Evolutionary conservation across 2,888 invertebrate species (phyloP).

Genomic region (Thera britannica): DNA sequence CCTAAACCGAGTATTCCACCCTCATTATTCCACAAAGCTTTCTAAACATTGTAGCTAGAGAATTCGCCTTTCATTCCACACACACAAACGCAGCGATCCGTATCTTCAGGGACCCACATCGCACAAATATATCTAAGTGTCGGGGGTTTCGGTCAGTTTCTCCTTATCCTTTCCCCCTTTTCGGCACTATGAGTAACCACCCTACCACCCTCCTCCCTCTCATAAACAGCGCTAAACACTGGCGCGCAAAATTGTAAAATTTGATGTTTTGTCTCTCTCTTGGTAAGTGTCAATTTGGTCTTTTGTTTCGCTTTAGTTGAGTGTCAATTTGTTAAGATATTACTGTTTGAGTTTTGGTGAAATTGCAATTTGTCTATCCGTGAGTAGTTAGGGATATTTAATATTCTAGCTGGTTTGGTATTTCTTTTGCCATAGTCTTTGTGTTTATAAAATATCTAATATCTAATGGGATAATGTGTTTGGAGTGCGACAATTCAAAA

Average conservation of each 20-base stretch:
- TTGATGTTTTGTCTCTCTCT: slow-evolving; percentile 68
- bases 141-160: slow-evolving; percentile 71
- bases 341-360: slow-evolving; percentile 57
- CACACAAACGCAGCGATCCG: slow-evolving; percentile 64
- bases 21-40: slow-evolving; percentile 70
- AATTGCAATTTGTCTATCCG: slow-evolving; percentile 38
- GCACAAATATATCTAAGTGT: slow-evolving; percentile 79
- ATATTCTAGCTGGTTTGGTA: neutral
- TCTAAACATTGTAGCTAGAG: slow-evolving; percentile 64
- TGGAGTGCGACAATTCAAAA: too few relatives aligned
- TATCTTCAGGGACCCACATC: slow-evolving; percentile 71
- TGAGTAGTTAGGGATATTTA: neutral
- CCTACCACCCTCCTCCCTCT: slow-evolving; percentile 54
- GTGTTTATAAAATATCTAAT: too few relatives aligned
- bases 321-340: slow-evolving; percentile 81
- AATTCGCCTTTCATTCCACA: slow-evolving; percentile 46
- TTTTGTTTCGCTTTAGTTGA: slow-evolving; percentile 56
- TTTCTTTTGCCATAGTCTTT: too few relatives aligned
- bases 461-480: too few relatives aligned
- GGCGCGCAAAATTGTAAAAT: slow-evolving; percentile 79
- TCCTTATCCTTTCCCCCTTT: slow-evolving; percentile 76
- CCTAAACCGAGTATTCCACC: slow-evolving; percentile 56
- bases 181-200: slow-evolving; percentile 67
- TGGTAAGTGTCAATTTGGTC: slow-evolving; percentile 69
- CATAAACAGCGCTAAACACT: slow-evolving; percentile 80